phyloP scores from a whole-genome alignment of 2,888 invertebrate species.

The Bibio marci region DNA sequence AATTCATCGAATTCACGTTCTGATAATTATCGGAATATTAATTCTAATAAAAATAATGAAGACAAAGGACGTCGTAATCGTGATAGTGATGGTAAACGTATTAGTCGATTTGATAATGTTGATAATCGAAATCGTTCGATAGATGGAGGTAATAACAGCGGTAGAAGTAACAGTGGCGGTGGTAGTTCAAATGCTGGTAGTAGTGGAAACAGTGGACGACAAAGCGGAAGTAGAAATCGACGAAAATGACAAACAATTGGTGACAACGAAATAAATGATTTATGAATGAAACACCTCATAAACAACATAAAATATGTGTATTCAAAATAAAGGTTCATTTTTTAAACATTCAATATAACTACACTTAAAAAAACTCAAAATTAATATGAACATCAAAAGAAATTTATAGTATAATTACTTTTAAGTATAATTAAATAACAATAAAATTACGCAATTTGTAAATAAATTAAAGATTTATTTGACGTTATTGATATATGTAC shows the following conservation, averaged over 20 bases:
- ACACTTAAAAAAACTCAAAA: too few species aligned
- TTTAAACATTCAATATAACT: too few species aligned
- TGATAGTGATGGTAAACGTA: constrained; percentile 4
- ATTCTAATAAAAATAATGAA: not conserved
- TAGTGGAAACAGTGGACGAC: not conserved
- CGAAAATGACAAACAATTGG: constrained; percentile 5
- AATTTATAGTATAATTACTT: too few species aligned
- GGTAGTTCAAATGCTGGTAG: constrained; percentile 3
- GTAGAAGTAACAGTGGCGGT: constrained; percentile 4
- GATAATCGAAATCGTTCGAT: not conserved
- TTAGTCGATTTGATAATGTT: constrained; percentile 4
- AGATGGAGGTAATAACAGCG: constrained; percentile 2
- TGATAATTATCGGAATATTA: not conserved
- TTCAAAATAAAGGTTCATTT: too few species aligned
- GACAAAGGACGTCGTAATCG: not conserved
- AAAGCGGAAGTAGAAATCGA: constrained; percentile 3
- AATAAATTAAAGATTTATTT: too few species aligned
- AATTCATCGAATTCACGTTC: not conserved
- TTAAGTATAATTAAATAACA: too few species aligned
- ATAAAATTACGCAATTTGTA: too few species aligned
- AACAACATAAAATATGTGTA: too few species aligned
- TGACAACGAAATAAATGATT: too few species aligned
- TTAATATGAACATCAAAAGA: too few species aligned
- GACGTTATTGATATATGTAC: too few species aligned
- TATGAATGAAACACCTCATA: too few species aligned